Percentiles rank a stretch among this genome's conserved stretches.
Evolutionary conservation across 2,797 vertebrate genomes (phyloP).

Genomic region (Paramormyrops hopkinsi): DNA sequence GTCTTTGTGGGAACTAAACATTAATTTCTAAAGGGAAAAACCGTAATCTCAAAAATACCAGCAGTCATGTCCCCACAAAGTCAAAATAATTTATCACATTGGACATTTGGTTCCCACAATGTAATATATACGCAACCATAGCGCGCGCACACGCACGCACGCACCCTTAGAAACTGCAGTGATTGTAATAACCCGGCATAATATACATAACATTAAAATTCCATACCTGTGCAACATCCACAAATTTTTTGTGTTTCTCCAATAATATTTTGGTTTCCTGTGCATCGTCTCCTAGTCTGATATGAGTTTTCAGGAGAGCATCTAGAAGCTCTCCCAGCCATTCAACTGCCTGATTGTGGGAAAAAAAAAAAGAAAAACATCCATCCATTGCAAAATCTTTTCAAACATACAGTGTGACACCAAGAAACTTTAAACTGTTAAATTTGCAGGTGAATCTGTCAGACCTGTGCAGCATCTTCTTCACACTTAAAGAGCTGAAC

Average conservation of each 20-base stretch:
- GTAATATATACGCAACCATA: not conserved
- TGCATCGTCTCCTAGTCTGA: slow-evolving; percentile 81
- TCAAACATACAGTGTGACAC: not conserved
- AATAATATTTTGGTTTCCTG: slow-evolving; percentile 90
- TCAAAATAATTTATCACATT: not conserved
- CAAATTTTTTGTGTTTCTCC: slow-evolving; percentile 97
- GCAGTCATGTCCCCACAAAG: not conserved
- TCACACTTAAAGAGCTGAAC: slow-evolving; percentile 98
- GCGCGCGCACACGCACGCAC: no score
- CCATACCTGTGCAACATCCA: slow-evolving; percentile 93
- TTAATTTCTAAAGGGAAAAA: not conserved
- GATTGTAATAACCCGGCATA: not conserved
- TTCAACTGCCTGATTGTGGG: slow-evolving; percentile 75
- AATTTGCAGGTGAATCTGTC: not conserved
- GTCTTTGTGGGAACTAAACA: not conserved
- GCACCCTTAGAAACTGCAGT: not conserved
- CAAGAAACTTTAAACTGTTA: not conserved
- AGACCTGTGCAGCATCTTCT: slow-evolving; percentile 92
- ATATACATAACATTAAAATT: not conserved
- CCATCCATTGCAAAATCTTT: not conserved
- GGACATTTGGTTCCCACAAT: not conserved
- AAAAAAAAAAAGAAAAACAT: not conserved
- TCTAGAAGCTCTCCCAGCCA: slow-evolving; percentile 93
- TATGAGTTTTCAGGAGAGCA: slow-evolving; percentile 89
- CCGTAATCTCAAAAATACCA: not conserved